Evolutionary conservation across 2,797 vertebrate species (phyloP).

Genomic region (Manis pentadactyla): DNA sequence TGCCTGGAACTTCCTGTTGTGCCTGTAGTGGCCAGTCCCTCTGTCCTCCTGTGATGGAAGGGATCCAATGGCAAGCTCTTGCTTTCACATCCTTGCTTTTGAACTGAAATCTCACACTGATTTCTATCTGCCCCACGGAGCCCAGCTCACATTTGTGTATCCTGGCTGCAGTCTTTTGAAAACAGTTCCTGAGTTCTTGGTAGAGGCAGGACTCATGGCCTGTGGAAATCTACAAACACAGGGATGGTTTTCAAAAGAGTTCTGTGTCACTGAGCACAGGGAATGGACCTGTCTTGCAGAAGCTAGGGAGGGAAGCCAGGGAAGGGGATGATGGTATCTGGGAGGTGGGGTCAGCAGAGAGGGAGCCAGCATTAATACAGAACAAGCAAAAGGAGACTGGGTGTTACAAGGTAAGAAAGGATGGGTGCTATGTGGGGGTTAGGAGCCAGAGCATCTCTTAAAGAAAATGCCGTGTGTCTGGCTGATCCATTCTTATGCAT

Average conservation of each 20-base stretch:
- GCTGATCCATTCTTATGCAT: fast-evolving
- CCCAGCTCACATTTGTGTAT: fast-evolving
- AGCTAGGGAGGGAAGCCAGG: not conserved
- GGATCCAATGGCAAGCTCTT: fast-evolving
- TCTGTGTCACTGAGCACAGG: not conserved
- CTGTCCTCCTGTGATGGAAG: not conserved
- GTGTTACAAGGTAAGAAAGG: too few relatives aligned
- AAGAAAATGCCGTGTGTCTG: not conserved
- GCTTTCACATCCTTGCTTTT: not conserved
- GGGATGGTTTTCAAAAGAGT: not conserved
- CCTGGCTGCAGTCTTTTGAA: not conserved
- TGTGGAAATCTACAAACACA: not conserved
- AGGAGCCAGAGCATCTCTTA: not conserved
- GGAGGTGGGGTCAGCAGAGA: not conserved
- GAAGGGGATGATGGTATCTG: too few relatives aligned
- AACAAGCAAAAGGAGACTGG: too few relatives aligned
- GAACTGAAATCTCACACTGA: not conserved
- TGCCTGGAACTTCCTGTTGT: fast-evolving
- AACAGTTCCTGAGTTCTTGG: not conserved
- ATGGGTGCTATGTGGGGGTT: too few relatives aligned
- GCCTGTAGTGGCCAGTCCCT: fast-evolving
- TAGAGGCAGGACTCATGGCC: fast-evolving
- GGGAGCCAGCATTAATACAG: not conserved
- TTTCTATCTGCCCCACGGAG: not conserved
- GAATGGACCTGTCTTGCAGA: not conserved